Conservation (phyloP, 2,797 vertebrate genomes). For the Poecilia velifera region DNA sequence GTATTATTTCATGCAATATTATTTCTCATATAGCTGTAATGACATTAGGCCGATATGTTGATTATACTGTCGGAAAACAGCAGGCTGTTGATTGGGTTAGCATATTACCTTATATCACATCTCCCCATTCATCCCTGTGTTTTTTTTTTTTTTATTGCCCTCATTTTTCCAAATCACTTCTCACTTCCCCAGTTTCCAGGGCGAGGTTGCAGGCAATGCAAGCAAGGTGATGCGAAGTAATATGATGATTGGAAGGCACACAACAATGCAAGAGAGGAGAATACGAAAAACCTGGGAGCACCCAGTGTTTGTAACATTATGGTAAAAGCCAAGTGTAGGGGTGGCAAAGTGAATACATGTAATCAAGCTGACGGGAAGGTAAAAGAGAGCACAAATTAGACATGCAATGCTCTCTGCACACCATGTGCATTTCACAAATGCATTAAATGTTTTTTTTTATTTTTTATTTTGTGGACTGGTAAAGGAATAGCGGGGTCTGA, state of each 20-base stretch:
- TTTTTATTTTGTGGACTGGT: slow-evolving; percentile 17
- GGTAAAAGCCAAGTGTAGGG: slow-evolving; percentile 19
- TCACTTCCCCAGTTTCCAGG: slow-evolving; percentile 69
- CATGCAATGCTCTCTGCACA: slow-evolving; percentile 24
- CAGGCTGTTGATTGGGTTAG: slow-evolving; percentile 79
- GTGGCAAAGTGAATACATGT: slow-evolving; percentile 31
- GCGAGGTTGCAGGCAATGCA: slow-evolving; percentile 74
- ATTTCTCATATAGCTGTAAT: slow-evolving; percentile 82
- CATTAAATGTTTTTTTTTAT: slow-evolving; percentile 3
- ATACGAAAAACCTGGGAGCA: slow-evolving; percentile 39
- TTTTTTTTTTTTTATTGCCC: slow-evolving; percentile 78
- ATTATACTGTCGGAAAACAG: slow-evolving; percentile 82
- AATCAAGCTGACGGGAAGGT: slow-evolving; percentile 26
- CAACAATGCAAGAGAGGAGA: slow-evolving; percentile 45
- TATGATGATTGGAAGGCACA: slow-evolving; percentile 64
- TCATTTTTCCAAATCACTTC: slow-evolving; percentile 83
- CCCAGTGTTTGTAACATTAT: slow-evolving; percentile 28
- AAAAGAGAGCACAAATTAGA: slow-evolving; percentile 20
- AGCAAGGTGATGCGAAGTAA: slow-evolving; percentile 72
- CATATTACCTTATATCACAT: slow-evolving; percentile 80
- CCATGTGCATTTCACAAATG: slow-evolving; percentile 24
- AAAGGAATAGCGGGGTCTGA: slow-evolving; percentile 42
- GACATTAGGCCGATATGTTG: slow-evolving; percentile 80
- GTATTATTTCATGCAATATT: slow-evolving; percentile 79
- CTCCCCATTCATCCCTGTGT: slow-evolving; percentile 73